Conservation (phyloP, 2,888 invertebrate species). For the Luffia ferchaultella region DNA sequence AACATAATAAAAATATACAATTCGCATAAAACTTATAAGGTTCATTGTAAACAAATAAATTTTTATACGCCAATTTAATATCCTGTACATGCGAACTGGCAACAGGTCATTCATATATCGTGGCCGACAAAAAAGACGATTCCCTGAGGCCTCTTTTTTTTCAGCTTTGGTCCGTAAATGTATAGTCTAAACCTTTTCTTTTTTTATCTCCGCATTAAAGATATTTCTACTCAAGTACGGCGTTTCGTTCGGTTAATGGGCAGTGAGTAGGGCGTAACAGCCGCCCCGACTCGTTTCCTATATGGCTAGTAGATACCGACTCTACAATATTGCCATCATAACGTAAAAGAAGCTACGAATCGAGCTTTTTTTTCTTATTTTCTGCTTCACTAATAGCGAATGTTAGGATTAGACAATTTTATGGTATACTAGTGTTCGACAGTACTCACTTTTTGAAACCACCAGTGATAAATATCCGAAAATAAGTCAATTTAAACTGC, state of each 20-base stretch:
- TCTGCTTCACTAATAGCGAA: no score
- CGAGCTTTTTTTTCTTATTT: background rate
- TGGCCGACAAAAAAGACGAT: background rate
- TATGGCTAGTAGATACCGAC: background rate
- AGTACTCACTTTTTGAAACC: no score
- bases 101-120: background rate
- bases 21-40: no score
- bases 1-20: no score
- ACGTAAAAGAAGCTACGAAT: background rate
- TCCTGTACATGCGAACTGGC: no score
- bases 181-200: background rate
- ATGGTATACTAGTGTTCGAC: no score
- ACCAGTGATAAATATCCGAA: no score
- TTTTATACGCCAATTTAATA: no score
- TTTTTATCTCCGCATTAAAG: background rate
- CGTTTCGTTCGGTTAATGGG: background rate
- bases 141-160: background rate
- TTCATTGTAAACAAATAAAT: no score
- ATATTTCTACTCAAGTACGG: background rate
- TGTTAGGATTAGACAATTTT: no score
- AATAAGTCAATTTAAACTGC: no score
- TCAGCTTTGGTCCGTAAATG: background rate
- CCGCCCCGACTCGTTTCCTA: background rate
- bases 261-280: background rate
- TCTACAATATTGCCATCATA: background rate